phyloP scores from a whole-genome alignment of 2,797 vertebrate genomes.

The Amniataba percoides region DNA sequence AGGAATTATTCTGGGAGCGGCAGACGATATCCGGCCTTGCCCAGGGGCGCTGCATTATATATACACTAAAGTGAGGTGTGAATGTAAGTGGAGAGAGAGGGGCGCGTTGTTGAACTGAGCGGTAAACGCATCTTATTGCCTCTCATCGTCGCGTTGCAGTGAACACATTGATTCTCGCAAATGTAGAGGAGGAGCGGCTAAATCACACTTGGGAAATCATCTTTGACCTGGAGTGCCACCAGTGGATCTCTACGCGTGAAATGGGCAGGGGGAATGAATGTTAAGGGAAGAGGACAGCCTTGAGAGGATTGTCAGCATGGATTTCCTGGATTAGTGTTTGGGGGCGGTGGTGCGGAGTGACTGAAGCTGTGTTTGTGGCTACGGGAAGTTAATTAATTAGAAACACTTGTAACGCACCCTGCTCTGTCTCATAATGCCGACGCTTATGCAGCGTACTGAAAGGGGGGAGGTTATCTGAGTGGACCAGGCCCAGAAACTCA shows the following conservation, averaged over 20 bases:
- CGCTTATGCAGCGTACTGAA: slow-evolving; percentile 45
- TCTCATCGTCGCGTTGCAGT: background rate
- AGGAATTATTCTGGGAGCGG: slow-evolving; percentile 43
- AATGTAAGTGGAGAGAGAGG: slow-evolving; percentile 36
- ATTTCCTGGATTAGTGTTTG: slow-evolving; percentile 75
- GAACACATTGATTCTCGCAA: slow-evolving; percentile 49
- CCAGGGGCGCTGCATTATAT: slow-evolving; percentile 37
- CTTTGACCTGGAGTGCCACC: slow-evolving; percentile 59
- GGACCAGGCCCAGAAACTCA: slow-evolving; percentile 46
- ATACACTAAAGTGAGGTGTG: slow-evolving; percentile 44
- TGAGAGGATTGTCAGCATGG: slow-evolving; percentile 71
- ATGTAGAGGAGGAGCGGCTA: slow-evolving; percentile 3
- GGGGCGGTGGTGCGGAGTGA: slow-evolving; percentile 63
- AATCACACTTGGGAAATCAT: slow-evolving; percentile 64
- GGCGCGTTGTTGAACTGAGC: slow-evolving; percentile 22
- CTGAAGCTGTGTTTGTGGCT: slow-evolving; percentile 69
- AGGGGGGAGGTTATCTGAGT: slow-evolving; percentile 63
- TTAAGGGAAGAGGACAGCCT: slow-evolving; percentile 60
- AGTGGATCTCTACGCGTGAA: slow-evolving; percentile 44
- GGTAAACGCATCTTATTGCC: slow-evolving; percentile 38
- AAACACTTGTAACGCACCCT: slow-evolving; percentile 68
- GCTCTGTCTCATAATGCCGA: slow-evolving; percentile 60
- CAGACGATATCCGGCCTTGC: slow-evolving; percentile 34
- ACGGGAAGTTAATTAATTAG: slow-evolving; percentile 82
- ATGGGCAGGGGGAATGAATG: slow-evolving; percentile 28